Evolutionary conservation across 1,140 invertebrate genomes (phyloP).

Genomic region (Hycleus cichorii): DNA sequence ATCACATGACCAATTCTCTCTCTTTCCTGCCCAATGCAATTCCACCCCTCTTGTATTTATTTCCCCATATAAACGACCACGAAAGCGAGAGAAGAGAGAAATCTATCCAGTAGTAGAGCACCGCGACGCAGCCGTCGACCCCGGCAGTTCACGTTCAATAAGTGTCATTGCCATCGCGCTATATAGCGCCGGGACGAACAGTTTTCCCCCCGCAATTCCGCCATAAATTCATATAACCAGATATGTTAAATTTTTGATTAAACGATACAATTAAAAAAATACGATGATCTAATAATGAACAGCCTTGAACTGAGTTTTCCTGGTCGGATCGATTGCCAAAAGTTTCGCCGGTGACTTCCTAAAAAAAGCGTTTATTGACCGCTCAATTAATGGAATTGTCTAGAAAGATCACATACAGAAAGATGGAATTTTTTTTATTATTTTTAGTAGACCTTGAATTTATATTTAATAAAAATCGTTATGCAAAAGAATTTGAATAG

Average conservation of each 20-base stretch:
- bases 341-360: too few relatives aligned
- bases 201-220: conserved; percentile 2
- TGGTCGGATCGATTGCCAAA: conserved; percentile 9
- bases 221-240: neutral
- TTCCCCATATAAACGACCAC: conserved; percentile 2
- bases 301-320: conserved; percentile 14
- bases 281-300: conserved; percentile 17
- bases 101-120: conserved; percentile 6
- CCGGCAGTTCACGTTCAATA: conserved; percentile 36
- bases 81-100: conserved; percentile 1
- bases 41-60: conserved; percentile 6
- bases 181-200: neutral
- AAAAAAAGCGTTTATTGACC: too few relatives aligned
- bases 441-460: too few relatives aligned
- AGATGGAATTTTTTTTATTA: too few relatives aligned
- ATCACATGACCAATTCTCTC: conserved; percentile 21
- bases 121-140: conserved; percentile 29
- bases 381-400: too few relatives aligned
- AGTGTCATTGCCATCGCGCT: conserved; percentile 35
- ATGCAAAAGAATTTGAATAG: too few relatives aligned
- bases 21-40: conserved; percentile 12
- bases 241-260: too few relatives aligned
- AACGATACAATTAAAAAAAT: too few relatives aligned
- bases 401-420: too few relatives aligned
- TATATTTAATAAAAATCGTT: too few relatives aligned